Conservation (phyloP, 2,113 vertebrate species). For the Tragelaphus buxtoni region DNA sequence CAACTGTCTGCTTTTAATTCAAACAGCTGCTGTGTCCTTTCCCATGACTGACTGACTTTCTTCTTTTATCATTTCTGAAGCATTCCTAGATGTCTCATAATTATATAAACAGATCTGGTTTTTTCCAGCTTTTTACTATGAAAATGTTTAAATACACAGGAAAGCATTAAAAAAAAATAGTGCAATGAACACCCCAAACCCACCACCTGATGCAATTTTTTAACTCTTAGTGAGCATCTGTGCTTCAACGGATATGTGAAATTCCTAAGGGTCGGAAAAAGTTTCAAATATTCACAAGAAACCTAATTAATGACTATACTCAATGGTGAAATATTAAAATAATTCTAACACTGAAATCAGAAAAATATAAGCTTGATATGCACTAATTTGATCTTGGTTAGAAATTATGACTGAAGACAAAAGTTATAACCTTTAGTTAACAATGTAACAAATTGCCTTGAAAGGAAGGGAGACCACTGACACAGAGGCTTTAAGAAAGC, state of each 20-base stretch:
- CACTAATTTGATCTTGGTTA: background rate
- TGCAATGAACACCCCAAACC: background rate
- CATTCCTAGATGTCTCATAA: background rate
- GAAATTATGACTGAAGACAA: conserved; percentile 12
- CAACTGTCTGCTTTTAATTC: background rate
- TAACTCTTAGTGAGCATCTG: background rate
- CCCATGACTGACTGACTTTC: background rate
- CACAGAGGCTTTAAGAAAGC: background rate
- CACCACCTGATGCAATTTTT: background rate
- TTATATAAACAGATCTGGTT: background rate
- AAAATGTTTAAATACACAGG: background rate
- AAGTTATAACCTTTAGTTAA: background rate
- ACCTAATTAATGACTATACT: background rate
- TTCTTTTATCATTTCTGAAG: background rate
- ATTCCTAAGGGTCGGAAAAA: background rate
- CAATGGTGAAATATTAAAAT: conserved; percentile 11
- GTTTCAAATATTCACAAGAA: background rate
- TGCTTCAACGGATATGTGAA: background rate
- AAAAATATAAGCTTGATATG: background rate
- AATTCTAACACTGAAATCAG: conserved; percentile 25
- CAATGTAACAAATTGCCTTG: background rate
- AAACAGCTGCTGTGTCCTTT: background rate
- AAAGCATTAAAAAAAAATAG: background rate
- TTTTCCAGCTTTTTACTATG: conserved; percentile 5
- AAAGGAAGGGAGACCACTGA: background rate